Conservation (phyloP, 2,797 vertebrate species). For the Furcifer pardalis region DNA sequence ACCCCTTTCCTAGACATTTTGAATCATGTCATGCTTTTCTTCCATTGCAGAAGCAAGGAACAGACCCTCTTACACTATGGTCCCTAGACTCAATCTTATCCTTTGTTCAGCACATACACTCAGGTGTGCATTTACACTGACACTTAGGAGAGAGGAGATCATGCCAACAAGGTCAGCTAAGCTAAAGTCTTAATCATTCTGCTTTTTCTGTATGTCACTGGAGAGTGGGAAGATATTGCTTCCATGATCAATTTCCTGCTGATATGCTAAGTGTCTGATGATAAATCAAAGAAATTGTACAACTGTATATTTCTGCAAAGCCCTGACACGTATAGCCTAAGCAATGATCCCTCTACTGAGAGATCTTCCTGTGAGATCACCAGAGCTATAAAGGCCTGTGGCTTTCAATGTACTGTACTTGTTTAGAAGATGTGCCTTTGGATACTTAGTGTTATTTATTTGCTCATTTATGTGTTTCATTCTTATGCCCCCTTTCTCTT, state of each 20-base stretch:
- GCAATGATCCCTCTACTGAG: neutral
- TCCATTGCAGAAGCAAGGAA: neutral
- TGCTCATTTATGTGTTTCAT: too few species aligned
- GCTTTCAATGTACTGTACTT: neutral
- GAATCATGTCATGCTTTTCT: neutral
- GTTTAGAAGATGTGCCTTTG: neutral
- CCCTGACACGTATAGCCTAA: neutral
- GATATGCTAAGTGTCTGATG: neutral
- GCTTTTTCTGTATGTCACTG: neutral
- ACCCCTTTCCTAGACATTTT: neutral
- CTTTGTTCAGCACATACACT: neutral
- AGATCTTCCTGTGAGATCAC: neutral
- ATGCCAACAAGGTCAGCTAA: neutral
- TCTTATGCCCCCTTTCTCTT: too few species aligned
- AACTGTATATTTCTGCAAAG: neutral
- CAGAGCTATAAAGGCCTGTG: neutral
- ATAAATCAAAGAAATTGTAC: slow-evolving; percentile 14
- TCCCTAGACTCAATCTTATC: too few species aligned
- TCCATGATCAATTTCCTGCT: neutral
- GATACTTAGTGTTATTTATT: neutral
- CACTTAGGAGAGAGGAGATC: neutral
- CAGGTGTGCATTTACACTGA: too few species aligned
- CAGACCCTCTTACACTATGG: neutral
- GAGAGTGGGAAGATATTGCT: neutral
- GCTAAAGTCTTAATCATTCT: neutral